These are phyloP conservation scores for Oryzaephilus surinamensis DNA, from an alignment of 1,140 invertebrate genomes.

Conservation along the genomic window DNA sequence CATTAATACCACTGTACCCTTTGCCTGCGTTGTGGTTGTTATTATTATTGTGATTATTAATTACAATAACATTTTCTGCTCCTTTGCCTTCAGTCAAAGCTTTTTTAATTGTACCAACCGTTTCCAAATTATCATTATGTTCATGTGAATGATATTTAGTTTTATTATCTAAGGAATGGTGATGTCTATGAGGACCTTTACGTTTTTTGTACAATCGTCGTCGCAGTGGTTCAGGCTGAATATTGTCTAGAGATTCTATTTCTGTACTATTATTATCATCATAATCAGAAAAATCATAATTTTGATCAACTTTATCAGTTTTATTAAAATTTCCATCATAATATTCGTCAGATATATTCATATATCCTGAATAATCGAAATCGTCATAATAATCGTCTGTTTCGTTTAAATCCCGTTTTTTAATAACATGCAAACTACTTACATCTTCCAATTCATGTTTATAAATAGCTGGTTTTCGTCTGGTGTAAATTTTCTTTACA, in stretches of 20 bases:
- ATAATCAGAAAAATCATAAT: constrained; percentile 4
- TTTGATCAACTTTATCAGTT: constrained; percentile 1
- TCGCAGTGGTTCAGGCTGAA: constrained; percentile 3
- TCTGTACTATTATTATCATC: constrained; percentile 1
- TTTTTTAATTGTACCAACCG: constrained; percentile 1
- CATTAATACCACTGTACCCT: too few species aligned
- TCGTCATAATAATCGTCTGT: too few species aligned
- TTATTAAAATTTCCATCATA: too few species aligned
- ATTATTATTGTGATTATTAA: constrained; percentile 12
- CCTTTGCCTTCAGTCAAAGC: not conserved
- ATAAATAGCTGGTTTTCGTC: too few species aligned
- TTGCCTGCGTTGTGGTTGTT: too few species aligned
- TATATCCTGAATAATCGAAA: too few species aligned
- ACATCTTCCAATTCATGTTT: too few species aligned
- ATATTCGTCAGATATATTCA: too few species aligned
- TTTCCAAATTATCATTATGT: not conserved
- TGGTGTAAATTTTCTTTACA: too few species aligned
- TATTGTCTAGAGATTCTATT: not conserved
- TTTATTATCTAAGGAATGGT: constrained; percentile 1
- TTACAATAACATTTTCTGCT: constrained; percentile 9
- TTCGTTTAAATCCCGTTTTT: too few species aligned
- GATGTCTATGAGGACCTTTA: not conserved
- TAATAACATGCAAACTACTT: too few species aligned
- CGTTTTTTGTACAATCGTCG: constrained; percentile 4
- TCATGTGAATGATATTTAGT: not conserved